These are phyloP conservation scores for Papilio protenor DNA, from an alignment of 2,888 invertebrate species.

Conservation along the genomic window DNA sequence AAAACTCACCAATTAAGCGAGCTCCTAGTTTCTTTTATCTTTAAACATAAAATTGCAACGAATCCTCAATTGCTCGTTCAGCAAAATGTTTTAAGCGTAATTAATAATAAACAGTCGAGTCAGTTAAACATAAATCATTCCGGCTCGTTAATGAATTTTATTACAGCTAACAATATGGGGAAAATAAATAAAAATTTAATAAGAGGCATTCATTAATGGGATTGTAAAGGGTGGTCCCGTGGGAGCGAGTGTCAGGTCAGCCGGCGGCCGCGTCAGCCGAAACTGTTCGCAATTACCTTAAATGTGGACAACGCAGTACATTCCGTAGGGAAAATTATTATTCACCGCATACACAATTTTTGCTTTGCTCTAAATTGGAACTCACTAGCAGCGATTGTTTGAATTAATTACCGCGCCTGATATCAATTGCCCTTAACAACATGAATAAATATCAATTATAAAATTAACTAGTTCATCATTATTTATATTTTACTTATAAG, in stretches of 20 bases:
- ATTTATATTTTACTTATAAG: background rate
- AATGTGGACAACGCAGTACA: constrained; percentile 81
- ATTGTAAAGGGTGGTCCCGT: constrained; percentile 77
- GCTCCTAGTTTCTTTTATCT: constrained; percentile 29
- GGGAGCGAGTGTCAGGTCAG: constrained; percentile 78
- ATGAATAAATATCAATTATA: constrained; percentile 17
- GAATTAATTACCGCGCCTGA: constrained; percentile 43
- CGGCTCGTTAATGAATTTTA: constrained; percentile 39
- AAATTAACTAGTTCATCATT: background rate
- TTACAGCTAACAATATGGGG: constrained; percentile 35
- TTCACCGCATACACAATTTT: constrained; percentile 81
- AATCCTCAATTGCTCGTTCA: constrained; percentile 52
- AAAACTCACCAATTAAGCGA: constrained; percentile 44
- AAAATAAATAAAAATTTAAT: constrained; percentile 72
- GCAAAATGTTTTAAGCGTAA: constrained; percentile 14
- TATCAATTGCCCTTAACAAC: constrained; percentile 30
- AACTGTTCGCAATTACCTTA: constrained; percentile 83
- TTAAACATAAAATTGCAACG: constrained; percentile 48
- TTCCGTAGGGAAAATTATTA: constrained; percentile 80
- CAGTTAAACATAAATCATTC: constrained; percentile 42
- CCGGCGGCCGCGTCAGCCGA: constrained; percentile 78
- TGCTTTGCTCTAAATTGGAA: constrained; percentile 73
- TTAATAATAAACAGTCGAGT: constrained; percentile 31
- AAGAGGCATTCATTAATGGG: constrained; percentile 80
- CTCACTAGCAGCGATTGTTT: constrained; percentile 51